Percentiles rank a stretch among this genome's conserved stretches.
These are phyloP conservation scores for Ictidomys tridecemlineatus DNA, from an alignment of 2,113 vertebrate genomes.

Conservation along the genomic window DNA sequence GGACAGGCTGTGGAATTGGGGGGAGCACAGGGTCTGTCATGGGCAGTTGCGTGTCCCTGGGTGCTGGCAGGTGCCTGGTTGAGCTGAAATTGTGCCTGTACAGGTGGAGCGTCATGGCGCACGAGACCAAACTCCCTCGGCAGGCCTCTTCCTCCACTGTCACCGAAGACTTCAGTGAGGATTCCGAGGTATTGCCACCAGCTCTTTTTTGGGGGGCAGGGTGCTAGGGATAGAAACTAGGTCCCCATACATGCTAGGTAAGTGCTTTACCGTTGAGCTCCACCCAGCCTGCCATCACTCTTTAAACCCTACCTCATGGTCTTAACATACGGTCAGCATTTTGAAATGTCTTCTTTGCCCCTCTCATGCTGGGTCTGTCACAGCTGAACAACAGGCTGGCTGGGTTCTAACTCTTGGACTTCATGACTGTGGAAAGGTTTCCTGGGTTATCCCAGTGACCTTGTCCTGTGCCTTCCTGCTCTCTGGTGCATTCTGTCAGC, in stretches of 20 bases:
- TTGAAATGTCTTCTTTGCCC: rapidly evolving
- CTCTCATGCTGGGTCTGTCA: not conserved
- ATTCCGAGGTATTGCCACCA: constrained; percentile 93
- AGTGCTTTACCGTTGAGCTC: not conserved
- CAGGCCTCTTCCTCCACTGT: constrained; percentile 91
- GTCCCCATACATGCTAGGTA: not conserved
- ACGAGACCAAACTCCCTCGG: constrained; percentile 96
- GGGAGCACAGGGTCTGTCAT: rapidly evolving
- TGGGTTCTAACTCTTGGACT: not conserved
- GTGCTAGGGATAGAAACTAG: not conserved
- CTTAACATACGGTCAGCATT: rapidly evolving
- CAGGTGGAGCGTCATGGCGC: constrained; percentile 99
- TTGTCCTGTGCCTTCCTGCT: not conserved
- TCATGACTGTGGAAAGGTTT: not conserved
- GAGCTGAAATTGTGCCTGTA: not conserved
- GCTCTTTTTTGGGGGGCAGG: not conserved
- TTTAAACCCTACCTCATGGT: not conserved
- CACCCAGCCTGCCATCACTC: no score
- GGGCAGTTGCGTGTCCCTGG: not conserved
- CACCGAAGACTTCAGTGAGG: constrained; percentile 94
- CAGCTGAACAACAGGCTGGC: not conserved
- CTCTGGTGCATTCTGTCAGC: rapidly evolving
- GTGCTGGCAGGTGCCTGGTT: not conserved
- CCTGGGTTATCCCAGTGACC: rapidly evolving
- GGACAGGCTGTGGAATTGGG: not conserved